Evolutionary conservation across 2,888 invertebrate species (phyloP), one percentile per base, ranked within the genome.

Genomic region (Dryobota labecula): DNA sequence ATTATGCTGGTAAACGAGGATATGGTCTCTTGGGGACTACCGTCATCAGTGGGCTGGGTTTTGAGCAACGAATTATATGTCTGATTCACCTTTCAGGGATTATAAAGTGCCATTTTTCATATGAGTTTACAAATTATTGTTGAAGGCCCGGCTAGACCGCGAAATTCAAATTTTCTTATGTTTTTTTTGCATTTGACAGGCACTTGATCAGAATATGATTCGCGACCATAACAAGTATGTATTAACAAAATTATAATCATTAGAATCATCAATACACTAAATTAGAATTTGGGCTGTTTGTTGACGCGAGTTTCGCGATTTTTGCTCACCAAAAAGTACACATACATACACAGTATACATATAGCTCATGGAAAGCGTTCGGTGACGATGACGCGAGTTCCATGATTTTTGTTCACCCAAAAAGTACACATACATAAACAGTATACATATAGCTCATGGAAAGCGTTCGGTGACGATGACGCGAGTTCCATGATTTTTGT

Each of bases 1-100:
- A 73, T 79, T 73, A 79, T 63, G 41, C 41, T 62, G 58, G 36
- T 73, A 73, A 79, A 76, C 30, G 62, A 58, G 80, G 41, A 79
- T 63, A 73, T 41, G 27, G 15, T 79, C 80, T 73, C 75, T 11
- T 58, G 73, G 63, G 73, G n/a, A 13, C 43, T 33, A 53, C 62
- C 62, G 62, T 58, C 80, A 63, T 79, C 80, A 76, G 45, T 18
- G 2, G 15, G 36, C 33, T 15, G n/a, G 20, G 57, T 18, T 63
- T 33, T 38, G 43, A 56, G 18, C 5, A 51, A 24, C 27, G 11
- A 62, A 47, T 79, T 53, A 57, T 70, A 47, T 43, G 2, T 27
- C 13, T 38, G 45, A 2, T 63, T 41, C 53, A 47, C 41, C 33
- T 58, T 41, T 63, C 6, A 49, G 13, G 18, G 24, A 24, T 33